Percentiles rank a stretch among this genome's conserved stretches.
These are phyloP conservation scores for Loripinus fragilis DNA, from an alignment of 2,888 invertebrate genomes.

Conservation along the genomic window DNA sequence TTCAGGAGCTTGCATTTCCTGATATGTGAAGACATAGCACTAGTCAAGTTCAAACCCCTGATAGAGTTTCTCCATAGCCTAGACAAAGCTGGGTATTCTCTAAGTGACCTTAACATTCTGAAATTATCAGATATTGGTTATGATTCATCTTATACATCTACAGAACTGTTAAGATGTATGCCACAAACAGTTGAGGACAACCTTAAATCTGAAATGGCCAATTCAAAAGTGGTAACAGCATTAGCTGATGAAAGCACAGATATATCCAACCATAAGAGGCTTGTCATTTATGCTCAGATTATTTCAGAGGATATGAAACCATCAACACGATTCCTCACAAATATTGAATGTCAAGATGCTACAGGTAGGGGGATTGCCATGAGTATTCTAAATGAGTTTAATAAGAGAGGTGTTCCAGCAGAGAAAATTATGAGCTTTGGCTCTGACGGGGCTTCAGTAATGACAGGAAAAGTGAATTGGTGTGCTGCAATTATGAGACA, in stretches of 20 bases:
- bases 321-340: background rate
- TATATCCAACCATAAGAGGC: no score
- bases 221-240: background rate
- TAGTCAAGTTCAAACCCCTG: background rate
- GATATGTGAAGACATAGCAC: background rate
- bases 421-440: background rate
- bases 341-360: conserved; percentile 13
- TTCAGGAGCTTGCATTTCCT: no score
- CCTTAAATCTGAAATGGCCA: background rate
- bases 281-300: background rate
- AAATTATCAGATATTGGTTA: background rate
- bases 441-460: background rate
- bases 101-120: background rate
- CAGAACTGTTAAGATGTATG: background rate
- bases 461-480: background rate
- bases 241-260: background rate
- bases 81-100: background rate
- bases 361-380: background rate
- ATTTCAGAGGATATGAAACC: conserved; percentile 10
- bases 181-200: background rate
- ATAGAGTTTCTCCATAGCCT: background rate
- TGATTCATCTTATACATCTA: background rate
- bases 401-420: background rate
- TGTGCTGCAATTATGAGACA: conserved; percentile 30
- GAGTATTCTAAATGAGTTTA: background rate